Conservation (phyloP, 2,113 vertebrate species). For the Delphinapterus leucas region DNA sequence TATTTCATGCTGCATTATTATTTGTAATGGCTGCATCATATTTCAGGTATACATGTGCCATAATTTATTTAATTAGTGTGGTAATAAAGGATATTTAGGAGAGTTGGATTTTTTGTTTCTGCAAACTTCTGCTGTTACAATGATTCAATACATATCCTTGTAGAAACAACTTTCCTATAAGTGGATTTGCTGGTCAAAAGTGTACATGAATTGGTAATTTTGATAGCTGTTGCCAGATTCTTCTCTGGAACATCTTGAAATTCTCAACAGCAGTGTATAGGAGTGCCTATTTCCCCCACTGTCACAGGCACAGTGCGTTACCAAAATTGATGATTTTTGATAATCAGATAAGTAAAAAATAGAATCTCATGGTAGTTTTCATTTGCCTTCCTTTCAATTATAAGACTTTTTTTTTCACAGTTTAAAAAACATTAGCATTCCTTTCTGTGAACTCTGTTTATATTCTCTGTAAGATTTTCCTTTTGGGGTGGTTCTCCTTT, state of each 20-base stretch:
- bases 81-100: not conserved
- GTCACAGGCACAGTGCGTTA: not conserved
- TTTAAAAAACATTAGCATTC: not conserved
- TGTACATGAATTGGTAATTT: not conserved
- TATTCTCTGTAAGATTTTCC: not conserved
- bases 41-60: not conserved
- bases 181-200: not conserved
- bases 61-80: not conserved
- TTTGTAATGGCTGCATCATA: not conserved
- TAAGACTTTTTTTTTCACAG: not conserved
- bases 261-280: not conserved
- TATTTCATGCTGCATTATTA: not conserved
- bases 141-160: not conserved
- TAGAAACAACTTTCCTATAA: not conserved
- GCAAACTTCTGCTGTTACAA: not conserved
- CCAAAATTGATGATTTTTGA: not conserved
- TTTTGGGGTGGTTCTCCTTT: not conserved
- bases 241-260: not conserved
- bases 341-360: not conserved
- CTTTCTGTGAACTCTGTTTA: not conserved
- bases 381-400: not conserved
- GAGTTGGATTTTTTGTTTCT: not conserved
- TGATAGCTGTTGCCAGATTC: not conserved
- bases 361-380: not conserved
- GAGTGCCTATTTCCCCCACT: not conserved